A percentile compares a stretch with the other conserved stretches of the same genome.
These are phyloP conservation scores for Gambelia wislizenii DNA, from an alignment of 2,797 vertebrate species.

Conservation along the genomic window DNA sequence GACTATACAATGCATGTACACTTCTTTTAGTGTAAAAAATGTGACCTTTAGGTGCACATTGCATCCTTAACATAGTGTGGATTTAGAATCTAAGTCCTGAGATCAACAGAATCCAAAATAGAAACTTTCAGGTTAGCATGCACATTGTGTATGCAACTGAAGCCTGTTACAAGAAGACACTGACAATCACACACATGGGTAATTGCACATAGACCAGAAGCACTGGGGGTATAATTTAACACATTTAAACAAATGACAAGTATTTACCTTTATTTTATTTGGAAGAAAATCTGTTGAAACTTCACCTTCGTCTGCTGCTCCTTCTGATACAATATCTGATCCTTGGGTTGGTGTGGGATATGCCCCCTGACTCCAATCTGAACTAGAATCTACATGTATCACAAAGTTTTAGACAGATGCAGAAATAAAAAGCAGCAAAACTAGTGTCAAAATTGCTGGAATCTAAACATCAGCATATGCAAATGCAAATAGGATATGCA, in stretches of 20 bases:
- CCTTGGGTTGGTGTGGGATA: slow-evolving; percentile 84
- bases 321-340: slow-evolving; percentile 85
- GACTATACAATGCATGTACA: not conserved
- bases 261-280: slow-evolving; percentile 91
- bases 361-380: slow-evolving; percentile 91
- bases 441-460: not conserved
- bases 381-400: slow-evolving; percentile 86
- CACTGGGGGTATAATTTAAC: too few species aligned
- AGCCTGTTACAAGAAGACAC: too few species aligned
- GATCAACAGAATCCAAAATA: not conserved
- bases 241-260: not conserved
- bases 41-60: too few species aligned
- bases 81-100: not conserved
- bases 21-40: not conserved
- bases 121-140: not conserved
- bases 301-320: slow-evolving; percentile 83
- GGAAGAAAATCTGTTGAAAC: slow-evolving; percentile 84
- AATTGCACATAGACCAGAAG: not conserved
- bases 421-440: too few species aligned
- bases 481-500: not conserved
- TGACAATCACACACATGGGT: not conserved
- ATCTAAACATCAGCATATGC: too few species aligned
- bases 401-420: not conserved
- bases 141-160: too few species aligned
- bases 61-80: too few species aligned